A percentile compares a stretch with the other conserved stretches of the same genome.
Conservation (phyloP, 1,140 invertebrate species). For the Chlorops oryzae region DNA sequence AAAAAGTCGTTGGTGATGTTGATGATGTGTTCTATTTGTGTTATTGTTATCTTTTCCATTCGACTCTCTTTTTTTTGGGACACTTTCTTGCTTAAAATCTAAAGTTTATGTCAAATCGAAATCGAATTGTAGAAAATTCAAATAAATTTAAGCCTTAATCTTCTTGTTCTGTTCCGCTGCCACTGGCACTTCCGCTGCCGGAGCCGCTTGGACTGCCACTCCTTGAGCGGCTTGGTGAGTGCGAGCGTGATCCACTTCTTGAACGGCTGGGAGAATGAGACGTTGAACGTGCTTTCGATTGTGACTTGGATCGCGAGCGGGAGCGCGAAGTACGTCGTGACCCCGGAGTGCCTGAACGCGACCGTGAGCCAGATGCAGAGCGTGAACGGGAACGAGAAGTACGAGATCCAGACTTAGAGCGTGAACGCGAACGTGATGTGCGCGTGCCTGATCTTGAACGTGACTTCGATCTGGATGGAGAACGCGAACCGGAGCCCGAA, state of each 20-base stretch:
- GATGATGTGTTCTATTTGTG: too few species aligned
- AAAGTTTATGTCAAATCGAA: neutral
- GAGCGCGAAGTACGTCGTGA: conserved; percentile 32
- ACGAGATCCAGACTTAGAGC: conserved; percentile 34
- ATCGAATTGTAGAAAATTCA: conserved; percentile 10
- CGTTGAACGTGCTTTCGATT: conserved; percentile 26
- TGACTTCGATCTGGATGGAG: conserved; percentile 15
- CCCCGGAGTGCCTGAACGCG: conserved; percentile 15
- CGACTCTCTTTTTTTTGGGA: too few species aligned
- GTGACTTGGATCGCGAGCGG: conserved; percentile 19
- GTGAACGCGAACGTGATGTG: conserved; percentile 20
- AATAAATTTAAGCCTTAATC: conserved; percentile 18
- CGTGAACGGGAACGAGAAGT: conserved; percentile 42
- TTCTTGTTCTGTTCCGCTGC: conserved; percentile 32
- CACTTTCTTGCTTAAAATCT: too few species aligned
- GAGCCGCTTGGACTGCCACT: conserved; percentile 34
- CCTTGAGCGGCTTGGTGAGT: conserved; percentile 14
- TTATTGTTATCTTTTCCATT: too few species aligned
- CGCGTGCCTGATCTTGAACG: conserved; percentile 15
- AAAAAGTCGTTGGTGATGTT: too few species aligned
- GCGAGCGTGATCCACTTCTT: conserved; percentile 16
- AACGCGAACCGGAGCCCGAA: conserved; percentile 28
- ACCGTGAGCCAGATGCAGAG: conserved; percentile 44
- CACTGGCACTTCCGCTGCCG: conserved; percentile 29
- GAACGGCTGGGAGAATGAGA: conserved; percentile 22